Evolutionary conservation across 2,113 vertebrate species (phyloP).

Genomic region (Ahaetulla prasina): DNA sequence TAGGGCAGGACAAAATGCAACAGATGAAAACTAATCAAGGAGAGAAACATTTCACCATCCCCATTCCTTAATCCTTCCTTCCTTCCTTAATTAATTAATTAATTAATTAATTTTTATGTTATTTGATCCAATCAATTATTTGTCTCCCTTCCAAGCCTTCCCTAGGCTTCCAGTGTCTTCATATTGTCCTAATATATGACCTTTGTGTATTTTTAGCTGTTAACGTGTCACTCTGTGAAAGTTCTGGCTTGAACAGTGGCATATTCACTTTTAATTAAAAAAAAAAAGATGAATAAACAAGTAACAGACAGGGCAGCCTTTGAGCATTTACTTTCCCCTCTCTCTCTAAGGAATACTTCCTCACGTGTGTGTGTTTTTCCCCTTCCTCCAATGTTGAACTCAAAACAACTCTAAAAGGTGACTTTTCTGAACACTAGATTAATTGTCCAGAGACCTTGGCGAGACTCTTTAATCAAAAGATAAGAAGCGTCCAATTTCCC

Average conservation of each 20-base stretch:
- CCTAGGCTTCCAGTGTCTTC: not conserved
- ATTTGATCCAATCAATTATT: not conserved
- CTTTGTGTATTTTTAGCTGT: not conserved
- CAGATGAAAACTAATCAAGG: too few relatives aligned
- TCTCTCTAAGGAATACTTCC: not conserved
- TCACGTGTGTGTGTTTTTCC: not conserved
- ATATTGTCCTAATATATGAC: not conserved
- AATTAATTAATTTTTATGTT: not conserved
- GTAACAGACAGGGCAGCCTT: not conserved
- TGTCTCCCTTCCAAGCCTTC: not conserved
- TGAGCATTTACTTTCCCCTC: not conserved
- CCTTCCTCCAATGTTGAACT: not conserved
- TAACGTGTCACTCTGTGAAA: not conserved
- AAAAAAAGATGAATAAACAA: not conserved
- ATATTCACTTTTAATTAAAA: not conserved
- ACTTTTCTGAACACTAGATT: not conserved
- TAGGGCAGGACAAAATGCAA: too few relatives aligned
- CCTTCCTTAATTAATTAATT: too few relatives aligned
- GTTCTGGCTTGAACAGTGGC: not conserved
- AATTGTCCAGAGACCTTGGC: not conserved
- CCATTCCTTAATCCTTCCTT: too few relatives aligned
- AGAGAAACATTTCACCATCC: too few relatives aligned
- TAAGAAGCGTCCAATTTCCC: not conserved
- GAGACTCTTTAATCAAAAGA: not conserved
- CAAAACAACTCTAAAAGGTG: not conserved